Evolutionary conservation across 2,113 vertebrate species (phyloP).

Genomic region (Hemichromis elongatus): DNA sequence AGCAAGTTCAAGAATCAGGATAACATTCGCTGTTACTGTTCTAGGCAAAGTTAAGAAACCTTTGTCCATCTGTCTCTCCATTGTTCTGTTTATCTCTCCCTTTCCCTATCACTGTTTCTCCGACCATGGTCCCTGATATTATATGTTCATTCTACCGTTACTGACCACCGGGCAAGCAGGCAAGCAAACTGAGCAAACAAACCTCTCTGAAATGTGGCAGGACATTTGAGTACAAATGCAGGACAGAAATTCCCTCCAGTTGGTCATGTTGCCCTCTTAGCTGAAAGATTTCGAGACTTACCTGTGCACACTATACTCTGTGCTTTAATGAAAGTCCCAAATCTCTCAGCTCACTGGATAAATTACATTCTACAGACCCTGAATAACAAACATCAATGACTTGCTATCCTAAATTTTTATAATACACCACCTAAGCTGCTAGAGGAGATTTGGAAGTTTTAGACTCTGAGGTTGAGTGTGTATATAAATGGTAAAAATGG

Average conservation of each 20-base stretch:
- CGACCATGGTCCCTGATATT: not conserved
- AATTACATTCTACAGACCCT: not conserved
- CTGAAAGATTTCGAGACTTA: not conserved
- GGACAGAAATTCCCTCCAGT: not conserved
- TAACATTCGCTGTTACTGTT: not conserved
- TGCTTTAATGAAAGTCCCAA: not conserved
- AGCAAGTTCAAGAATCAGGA: not conserved
- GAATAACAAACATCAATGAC: not conserved
- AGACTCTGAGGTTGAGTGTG: not conserved
- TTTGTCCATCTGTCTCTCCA: not conserved
- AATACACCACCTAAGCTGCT: not conserved
- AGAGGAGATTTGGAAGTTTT: not conserved
- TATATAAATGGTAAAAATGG: too few species aligned
- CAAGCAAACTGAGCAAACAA: not conserved
- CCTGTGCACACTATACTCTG: not conserved
- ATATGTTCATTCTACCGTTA: not conserved
- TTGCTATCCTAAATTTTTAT: not conserved
- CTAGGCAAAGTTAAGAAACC: not conserved
- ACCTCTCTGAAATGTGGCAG: not conserved
- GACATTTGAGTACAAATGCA: not conserved
- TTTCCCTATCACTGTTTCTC: not conserved
- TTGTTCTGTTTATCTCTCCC: not conserved
- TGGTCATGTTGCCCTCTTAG: not conserved
- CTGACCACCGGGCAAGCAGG: not conserved
- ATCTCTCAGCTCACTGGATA: not conserved